These are phyloP conservation scores for Plebejus anna DNA, from an alignment of 2,888 invertebrate genomes.

Conservation along the genomic window DNA sequence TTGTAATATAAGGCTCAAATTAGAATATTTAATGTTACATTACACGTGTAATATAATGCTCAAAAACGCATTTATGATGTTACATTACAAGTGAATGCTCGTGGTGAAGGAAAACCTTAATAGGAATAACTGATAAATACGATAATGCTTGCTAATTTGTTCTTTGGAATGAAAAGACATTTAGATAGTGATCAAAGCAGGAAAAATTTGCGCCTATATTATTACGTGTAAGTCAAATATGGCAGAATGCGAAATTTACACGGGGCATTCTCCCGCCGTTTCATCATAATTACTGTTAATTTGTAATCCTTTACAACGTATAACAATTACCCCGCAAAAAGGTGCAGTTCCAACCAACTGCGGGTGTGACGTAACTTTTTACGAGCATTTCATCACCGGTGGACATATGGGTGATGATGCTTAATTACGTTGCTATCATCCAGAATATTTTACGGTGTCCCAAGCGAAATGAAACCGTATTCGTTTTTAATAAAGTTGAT, in stretches of 20 bases:
- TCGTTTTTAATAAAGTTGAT: background rate
- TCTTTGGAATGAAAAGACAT: background rate
- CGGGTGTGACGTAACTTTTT: slow-evolving; percentile 60
- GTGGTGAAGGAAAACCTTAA: too few relatives aligned
- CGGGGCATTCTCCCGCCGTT: background rate
- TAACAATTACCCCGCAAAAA: slow-evolving; percentile 31
- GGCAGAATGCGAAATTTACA: slow-evolving; percentile 19
- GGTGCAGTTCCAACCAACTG: slow-evolving; percentile 39
- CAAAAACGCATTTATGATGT: too few relatives aligned
- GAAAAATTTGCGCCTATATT: background rate
- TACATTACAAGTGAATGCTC: too few relatives aligned
- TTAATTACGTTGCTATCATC: slow-evolving; percentile 57
- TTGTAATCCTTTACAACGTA: slow-evolving; percentile 30
- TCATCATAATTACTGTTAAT: slow-evolving; percentile 23
- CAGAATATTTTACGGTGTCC: background rate
- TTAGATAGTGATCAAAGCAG: background rate
- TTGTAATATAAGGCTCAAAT: too few relatives aligned
- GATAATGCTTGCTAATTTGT: background rate
- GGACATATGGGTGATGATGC: slow-evolving; percentile 62
- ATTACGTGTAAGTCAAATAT: slow-evolving; percentile 9
- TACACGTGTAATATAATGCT: too few relatives aligned
- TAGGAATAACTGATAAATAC: background rate
- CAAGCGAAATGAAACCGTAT: background rate
- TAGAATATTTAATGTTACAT: too few relatives aligned
- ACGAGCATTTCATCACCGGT: slow-evolving; percentile 62